Conservation (phyloP, 64 coral and sea anemone species). For the Actinia tenebrosa region DNA sequence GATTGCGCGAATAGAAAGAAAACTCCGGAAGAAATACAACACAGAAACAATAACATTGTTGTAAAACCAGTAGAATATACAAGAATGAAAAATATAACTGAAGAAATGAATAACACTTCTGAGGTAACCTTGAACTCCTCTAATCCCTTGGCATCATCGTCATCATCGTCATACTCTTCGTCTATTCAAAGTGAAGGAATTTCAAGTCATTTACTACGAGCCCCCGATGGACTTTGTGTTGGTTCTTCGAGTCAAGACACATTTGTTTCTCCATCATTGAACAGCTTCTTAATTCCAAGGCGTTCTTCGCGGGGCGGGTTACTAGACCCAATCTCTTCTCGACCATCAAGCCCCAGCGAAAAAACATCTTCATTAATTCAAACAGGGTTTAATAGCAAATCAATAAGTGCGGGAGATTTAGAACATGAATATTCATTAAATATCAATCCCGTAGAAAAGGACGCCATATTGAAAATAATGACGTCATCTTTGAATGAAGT, state of each 20-base stretch:
- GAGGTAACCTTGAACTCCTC: neutral
- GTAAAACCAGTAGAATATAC: neutral
- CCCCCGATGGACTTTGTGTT: neutral
- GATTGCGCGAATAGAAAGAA: slow-evolving; percentile 5
- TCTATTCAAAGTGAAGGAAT: neutral
- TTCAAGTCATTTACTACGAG: neutral
- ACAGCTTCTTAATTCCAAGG: slow-evolving; percentile 8
- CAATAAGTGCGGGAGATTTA: neutral
- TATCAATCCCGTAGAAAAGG: neutral
- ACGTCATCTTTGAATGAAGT: slow-evolving; percentile 15
- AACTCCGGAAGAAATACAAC: neutral
- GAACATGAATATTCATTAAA: neutral
- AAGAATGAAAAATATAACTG: neutral
- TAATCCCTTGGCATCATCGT: neutral
- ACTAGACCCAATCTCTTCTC: neutral
- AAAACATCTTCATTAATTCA: neutral
- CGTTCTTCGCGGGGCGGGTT: slow-evolving; percentile 16
- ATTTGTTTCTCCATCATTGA: neutral
- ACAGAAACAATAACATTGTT: neutral
- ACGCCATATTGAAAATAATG: slow-evolving; percentile 20
- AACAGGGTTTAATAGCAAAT: neutral
- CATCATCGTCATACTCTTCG: slow-evolving; percentile 3
- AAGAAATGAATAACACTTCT: neutral
- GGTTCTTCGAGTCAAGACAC: neutral
- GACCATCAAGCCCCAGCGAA: neutral